phyloP scores from a whole-genome alignment of 2,113 vertebrate genomes.

The Hoplias malabaricus region DNA sequence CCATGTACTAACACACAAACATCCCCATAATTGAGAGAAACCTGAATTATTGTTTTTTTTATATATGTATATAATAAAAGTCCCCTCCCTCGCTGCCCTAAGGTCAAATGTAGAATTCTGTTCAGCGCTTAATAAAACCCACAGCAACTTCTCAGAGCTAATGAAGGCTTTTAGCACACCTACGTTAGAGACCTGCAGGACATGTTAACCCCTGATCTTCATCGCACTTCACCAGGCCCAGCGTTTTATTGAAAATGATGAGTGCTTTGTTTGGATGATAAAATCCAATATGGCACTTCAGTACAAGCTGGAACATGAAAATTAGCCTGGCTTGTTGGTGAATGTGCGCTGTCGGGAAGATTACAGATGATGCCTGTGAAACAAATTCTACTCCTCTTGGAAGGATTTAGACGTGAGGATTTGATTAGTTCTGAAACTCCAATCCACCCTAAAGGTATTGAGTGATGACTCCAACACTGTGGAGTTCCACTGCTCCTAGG shows the following conservation, averaged over 20 bases:
- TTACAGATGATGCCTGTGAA: no score
- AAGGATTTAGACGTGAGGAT: no score
- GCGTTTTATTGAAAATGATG: background rate
- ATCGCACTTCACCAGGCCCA: background rate
- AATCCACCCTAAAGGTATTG: no score
- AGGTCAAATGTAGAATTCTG: background rate
- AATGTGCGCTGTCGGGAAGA: background rate
- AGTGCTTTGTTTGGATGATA: slow-evolving; percentile 40
- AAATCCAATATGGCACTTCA: slow-evolving; percentile 12
- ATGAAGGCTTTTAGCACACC: background rate
- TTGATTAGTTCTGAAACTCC: no score
- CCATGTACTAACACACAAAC: background rate
- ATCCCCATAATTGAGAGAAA: background rate
- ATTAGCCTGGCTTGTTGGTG: background rate
- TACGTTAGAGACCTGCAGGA: background rate
- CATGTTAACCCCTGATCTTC: background rate
- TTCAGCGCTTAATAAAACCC: background rate
- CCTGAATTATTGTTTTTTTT: background rate
- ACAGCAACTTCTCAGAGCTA: background rate
- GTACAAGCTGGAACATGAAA: background rate
- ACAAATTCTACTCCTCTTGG: no score
- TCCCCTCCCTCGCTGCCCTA: background rate
- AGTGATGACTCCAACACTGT: no score
- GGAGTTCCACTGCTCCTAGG: no score
- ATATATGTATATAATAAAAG: background rate